Evolutionary conservation across 2,113 vertebrate genomes (phyloP).

Genomic region (Dasyprocta punctata): DNA sequence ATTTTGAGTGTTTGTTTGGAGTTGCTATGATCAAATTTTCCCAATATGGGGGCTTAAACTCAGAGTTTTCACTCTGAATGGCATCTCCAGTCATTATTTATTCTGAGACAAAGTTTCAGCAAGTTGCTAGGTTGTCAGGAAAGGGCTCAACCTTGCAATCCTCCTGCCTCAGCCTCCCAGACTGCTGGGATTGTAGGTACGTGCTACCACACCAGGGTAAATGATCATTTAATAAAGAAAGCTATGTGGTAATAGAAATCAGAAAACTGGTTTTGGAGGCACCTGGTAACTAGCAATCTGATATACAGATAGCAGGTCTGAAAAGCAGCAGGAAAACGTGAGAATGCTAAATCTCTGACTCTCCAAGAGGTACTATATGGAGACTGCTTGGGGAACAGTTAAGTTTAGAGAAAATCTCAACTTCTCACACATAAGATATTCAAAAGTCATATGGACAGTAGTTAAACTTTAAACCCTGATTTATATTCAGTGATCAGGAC

Average conservation of each 20-base stretch:
- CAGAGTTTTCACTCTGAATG: background rate
- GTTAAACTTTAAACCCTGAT: background rate
- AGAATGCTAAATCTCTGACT: background rate
- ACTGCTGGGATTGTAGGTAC: background rate
- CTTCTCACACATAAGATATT: background rate
- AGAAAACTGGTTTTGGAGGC: background rate
- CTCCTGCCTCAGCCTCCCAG: background rate
- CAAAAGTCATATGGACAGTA: background rate
- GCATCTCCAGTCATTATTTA: background rate
- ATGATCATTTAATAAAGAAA: background rate
- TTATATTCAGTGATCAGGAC: background rate
- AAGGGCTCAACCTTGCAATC: background rate
- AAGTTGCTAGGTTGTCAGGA: background rate
- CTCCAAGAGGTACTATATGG: background rate
- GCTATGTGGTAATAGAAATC: background rate
- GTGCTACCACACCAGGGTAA: background rate
- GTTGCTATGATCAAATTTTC: background rate
- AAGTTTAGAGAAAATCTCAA: background rate
- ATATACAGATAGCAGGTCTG: background rate
- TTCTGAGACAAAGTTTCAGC: background rate
- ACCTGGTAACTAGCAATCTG: background rate
- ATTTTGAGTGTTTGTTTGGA: background rate
- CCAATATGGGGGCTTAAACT: background rate
- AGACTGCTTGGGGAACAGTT: background rate
- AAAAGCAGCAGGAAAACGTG: background rate